Conservation (phyloP, 2,113 vertebrate species). For the Arothron firmamentum region DNA sequence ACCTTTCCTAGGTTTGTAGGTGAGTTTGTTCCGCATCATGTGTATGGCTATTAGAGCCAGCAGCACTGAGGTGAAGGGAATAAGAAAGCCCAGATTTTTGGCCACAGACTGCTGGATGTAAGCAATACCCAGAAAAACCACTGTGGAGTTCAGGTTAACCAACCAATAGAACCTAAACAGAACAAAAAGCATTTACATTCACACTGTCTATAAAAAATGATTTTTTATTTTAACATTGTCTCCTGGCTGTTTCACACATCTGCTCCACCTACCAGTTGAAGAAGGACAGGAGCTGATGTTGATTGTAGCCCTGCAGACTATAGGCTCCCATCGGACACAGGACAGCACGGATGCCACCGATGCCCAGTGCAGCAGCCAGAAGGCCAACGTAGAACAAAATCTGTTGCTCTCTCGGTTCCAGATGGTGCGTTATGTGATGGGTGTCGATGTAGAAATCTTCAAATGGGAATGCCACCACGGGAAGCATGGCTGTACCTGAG, state of each 20-base stretch:
- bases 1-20: constrained; percentile 85
- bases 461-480: constrained; percentile 86
- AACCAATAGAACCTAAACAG: constrained; percentile 86
- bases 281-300: constrained; percentile 79
- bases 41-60: constrained; percentile 82
- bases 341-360: constrained; percentile 83
- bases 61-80: constrained; percentile 84
- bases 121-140: constrained; percentile 88
- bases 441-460: constrained; percentile 83
- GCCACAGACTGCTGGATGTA: constrained; percentile 86
- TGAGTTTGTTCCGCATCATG: constrained; percentile 84
- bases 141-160: constrained; percentile 82
- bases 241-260: not conserved
- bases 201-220: not conserved
- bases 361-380: constrained; percentile 79
- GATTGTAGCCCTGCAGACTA: constrained; percentile 72
- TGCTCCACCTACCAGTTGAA: constrained; percentile 83
- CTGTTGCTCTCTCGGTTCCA: constrained; percentile 76
- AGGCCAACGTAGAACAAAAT: constrained; percentile 82
- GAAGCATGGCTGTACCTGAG: constrained; percentile 84
- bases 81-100: constrained; percentile 84
- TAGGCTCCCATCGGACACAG: constrained; percentile 82
- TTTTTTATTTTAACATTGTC: too few relatives aligned
- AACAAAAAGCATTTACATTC: constrained; percentile 14
- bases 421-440: constrained; percentile 70